Evolutionary conservation across 2,888 invertebrate genomes (phyloP).

Genomic region (Cecidostiba fungosa): DNA sequence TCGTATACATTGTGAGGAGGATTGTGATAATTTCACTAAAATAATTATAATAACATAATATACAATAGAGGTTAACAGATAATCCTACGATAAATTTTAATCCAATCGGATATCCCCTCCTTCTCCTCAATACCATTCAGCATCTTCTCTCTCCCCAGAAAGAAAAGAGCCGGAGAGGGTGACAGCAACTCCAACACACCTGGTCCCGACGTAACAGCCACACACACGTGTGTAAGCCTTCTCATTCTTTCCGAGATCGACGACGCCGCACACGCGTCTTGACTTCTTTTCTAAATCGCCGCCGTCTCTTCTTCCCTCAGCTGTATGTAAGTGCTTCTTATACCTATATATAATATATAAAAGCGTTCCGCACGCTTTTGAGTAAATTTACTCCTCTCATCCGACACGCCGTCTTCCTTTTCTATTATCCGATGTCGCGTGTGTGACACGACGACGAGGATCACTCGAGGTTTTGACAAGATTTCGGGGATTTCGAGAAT

Average conservation of each 20-base stretch:
- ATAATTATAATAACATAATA: no score
- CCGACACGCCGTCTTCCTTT: background rate
- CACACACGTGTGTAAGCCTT: background rate
- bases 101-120: background rate
- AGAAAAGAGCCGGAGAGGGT: background rate
- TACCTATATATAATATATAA: no score
- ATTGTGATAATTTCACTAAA: no score
- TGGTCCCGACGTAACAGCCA: background rate
- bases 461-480: background rate
- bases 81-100: background rate
- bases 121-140: background rate
- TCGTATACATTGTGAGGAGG: no score
- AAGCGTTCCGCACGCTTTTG: slow-evolving; percentile 10
- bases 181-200: background rate
- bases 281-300: background rate
- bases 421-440: background rate
- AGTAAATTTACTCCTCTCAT: slow-evolving; percentile 3
- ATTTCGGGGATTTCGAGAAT: background rate
- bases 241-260: background rate
- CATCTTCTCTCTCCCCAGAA: background rate
- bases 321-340: background rate
- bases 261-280: background rate
- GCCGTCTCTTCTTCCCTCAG: background rate
- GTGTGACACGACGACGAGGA: background rate
- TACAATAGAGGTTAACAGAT: background rate